A percentile compares a stretch with the other conserved stretches of the same genome.
These are phyloP conservation scores for Galeopterus variegatus DNA, from an alignment of 2,113 vertebrate genomes.

Conservation along the genomic window DNA sequence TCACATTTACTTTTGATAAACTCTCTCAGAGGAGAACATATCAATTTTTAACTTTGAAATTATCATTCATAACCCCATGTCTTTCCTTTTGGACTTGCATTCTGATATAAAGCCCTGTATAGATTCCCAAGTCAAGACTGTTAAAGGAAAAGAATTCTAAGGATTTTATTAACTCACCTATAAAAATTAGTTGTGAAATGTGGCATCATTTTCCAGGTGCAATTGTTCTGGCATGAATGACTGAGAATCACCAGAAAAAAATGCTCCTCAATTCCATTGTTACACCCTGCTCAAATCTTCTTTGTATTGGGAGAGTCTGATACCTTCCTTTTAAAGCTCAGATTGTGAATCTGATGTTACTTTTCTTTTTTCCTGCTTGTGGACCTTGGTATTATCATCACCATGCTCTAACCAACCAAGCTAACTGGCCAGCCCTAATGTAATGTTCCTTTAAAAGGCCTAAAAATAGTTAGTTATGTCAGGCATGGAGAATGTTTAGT, in stretches of 20 bases:
- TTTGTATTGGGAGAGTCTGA: neutral
- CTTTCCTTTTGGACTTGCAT: neutral
- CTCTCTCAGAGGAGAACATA: neutral
- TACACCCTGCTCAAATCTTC: neutral
- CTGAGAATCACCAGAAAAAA: neutral
- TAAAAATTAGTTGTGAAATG: constrained; percentile 56
- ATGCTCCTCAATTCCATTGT: neutral
- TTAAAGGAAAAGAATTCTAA: neutral
- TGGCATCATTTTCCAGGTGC: neutral
- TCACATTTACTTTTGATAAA: neutral
- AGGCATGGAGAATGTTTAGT: neutral
- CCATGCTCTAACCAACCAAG: too few relatives aligned
- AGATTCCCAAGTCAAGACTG: neutral
- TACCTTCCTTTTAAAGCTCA: constrained; percentile 8
- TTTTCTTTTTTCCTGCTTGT: neutral
- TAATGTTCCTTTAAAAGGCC: neutral
- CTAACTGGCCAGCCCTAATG: too few relatives aligned
- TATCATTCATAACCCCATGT: neutral
- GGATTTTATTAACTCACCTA: neutral
- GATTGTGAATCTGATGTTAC: neutral
- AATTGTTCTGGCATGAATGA: neutral
- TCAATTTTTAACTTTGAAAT: constrained; percentile 37
- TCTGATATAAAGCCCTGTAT: neutral
- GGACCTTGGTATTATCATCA: too few relatives aligned
- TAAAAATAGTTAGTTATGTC: neutral